phyloP scores from a whole-genome alignment of 2,797 vertebrate genomes.

The Lacerta bilineata region DNA sequence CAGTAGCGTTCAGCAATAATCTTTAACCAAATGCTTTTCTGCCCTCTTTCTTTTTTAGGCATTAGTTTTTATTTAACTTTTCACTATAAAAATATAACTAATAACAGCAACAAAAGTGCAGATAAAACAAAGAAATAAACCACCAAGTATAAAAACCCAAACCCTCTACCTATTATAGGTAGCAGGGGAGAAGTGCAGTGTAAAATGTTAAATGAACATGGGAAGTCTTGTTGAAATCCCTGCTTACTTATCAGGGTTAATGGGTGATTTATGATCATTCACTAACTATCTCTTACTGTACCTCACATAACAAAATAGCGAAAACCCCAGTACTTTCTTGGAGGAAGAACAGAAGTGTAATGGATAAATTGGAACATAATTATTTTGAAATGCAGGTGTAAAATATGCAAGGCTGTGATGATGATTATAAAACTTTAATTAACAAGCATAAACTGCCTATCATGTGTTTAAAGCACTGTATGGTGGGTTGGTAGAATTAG shows the following conservation, averaged over 20 bases:
- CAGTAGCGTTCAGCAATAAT: neutral
- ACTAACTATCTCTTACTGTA: too few relatives aligned
- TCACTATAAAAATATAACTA: neutral
- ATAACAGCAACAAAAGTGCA: neutral
- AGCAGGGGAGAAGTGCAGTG: neutral
- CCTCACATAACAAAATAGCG: neutral
- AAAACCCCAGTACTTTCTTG: neutral
- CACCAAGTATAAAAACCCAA: neutral
- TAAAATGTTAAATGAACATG: neutral
- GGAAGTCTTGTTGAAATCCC: neutral
- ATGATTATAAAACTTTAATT: neutral
- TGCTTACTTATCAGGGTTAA: neutral
- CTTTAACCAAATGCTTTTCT: neutral
- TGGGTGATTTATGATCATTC: too few relatives aligned
- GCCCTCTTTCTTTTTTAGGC: neutral
- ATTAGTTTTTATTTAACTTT: neutral
- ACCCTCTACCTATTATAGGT: neutral
- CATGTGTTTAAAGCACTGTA: neutral
- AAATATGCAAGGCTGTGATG: neutral
- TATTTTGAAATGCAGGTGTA: neutral
- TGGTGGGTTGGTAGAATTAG: neutral
- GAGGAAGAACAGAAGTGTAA: neutral
- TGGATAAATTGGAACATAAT: neutral
- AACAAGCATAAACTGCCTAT: neutral
- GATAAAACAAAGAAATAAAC: neutral